A percentile compares a stretch with the other conserved stretches of the same genome.
Evolutionary conservation across 2,113 vertebrate species (phyloP).

Genomic region (Parotia lawesii): DNA sequence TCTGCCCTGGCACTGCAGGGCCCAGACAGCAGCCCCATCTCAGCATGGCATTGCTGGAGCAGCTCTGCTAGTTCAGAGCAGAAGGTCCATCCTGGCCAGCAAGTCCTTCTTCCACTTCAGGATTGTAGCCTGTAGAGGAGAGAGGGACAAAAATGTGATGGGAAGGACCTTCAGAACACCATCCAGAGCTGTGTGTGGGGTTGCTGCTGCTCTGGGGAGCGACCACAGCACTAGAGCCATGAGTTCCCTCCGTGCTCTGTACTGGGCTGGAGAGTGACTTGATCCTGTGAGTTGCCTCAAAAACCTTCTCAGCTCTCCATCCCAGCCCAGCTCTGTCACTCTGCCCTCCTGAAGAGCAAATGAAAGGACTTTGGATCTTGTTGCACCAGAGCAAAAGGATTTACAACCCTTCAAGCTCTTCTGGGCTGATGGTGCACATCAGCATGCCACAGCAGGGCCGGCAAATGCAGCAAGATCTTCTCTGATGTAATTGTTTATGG

Average conservation of each 20-base stretch:
- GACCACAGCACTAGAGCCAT: neutral
- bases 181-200: neutral
- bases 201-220: neutral
- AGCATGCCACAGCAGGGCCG: neutral
- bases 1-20: neutral
- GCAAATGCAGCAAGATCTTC: neutral
- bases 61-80: neutral
- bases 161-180: neutral
- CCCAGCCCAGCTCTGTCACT: neutral
- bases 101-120: neutral
- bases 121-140: neutral
- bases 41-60: neutral
- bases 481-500: slow-evolving; percentile 49
- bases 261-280: neutral
- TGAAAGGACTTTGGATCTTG: neutral
- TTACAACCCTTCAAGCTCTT: neutral
- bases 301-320: neutral
- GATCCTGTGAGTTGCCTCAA: neutral
- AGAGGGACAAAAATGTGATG: neutral
- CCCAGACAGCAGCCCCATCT: neutral
- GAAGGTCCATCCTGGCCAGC: neutral
- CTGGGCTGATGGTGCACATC: neutral
- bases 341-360: neutral
- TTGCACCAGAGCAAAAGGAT: neutral
- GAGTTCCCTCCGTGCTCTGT: neutral